These are phyloP conservation scores for Eupithecia subumbrata DNA, from an alignment of 2,888 invertebrate species.

Conservation along the genomic window DNA sequence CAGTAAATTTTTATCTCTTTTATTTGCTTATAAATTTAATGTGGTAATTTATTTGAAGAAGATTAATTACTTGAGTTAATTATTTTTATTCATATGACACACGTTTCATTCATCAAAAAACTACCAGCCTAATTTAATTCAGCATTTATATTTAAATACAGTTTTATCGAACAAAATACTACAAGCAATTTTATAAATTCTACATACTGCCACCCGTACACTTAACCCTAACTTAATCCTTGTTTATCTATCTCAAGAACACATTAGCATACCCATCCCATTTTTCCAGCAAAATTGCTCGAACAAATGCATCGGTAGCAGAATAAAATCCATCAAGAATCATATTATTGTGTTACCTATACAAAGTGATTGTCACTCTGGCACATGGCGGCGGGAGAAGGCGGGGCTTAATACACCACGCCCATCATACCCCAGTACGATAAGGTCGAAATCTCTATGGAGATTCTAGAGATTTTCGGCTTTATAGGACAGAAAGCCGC, in stretches of 20 bases:
- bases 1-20: background rate
- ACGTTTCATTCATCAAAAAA: background rate
- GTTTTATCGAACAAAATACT: background rate
- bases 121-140: background rate
- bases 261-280: conserved; percentile 45
- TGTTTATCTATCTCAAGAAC: conserved; percentile 30
- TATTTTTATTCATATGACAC: background rate
- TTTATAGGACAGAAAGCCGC: conserved; percentile 71
- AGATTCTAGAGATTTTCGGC: conserved; percentile 75
- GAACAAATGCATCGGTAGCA: conserved; percentile 78
- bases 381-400: conserved; percentile 75
- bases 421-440: conserved; percentile 65
- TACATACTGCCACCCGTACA: background rate
- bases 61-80: background rate
- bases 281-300: conserved; percentile 63
- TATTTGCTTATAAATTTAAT: background rate
- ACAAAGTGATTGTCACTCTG: conserved; percentile 83
- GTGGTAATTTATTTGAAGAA: background rate
- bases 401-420: conserved; percentile 71
- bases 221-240: conserved; percentile 8
- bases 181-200: background rate
- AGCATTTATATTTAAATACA: background rate
- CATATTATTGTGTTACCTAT: conserved; percentile 84
- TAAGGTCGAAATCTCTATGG: conserved; percentile 80
- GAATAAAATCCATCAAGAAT: conserved; percentile 84